Evolutionary conservation across 2,797 vertebrate genomes (phyloP).

Genomic region (Pygocentrus nattereri): DNA sequence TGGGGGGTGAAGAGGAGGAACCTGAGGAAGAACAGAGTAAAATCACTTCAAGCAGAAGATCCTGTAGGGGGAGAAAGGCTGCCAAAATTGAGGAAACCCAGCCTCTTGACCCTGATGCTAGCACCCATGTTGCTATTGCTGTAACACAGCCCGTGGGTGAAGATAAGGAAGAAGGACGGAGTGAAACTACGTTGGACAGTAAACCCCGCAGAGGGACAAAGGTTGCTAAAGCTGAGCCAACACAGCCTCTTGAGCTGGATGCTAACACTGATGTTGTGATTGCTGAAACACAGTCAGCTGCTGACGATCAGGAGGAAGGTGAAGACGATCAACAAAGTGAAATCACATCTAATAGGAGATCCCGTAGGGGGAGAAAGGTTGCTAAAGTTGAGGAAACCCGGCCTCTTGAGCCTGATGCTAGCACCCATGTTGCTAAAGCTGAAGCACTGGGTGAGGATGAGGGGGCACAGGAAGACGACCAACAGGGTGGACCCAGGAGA

Average conservation of each 20-base stretch:
- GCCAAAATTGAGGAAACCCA: not conserved
- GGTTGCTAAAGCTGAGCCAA: slow-evolving; percentile 3
- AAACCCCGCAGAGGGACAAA: not conserved
- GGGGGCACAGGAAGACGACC: not conserved
- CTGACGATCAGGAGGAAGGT: too few relatives aligned
- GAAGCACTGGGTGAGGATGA: slow-evolving; percentile 36
- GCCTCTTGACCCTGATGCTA: not conserved
- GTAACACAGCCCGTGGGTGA: slow-evolving; percentile 66
- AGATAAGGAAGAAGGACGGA: slow-evolving; percentile 12
- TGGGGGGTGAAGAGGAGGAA: slow-evolving; percentile 9
- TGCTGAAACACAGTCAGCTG: slow-evolving; percentile 24
- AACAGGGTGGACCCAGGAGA: slow-evolving; percentile 1
- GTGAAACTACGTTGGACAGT: slow-evolving; percentile 8
- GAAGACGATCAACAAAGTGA: too few relatives aligned
- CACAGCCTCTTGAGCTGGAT: not conserved
- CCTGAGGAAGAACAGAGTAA: slow-evolving; percentile 3
- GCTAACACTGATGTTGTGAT: not conserved
- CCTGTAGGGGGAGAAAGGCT: not conserved
- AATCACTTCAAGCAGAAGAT: slow-evolving; percentile 17
- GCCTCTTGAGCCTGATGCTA: not conserved
- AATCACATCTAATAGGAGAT: slow-evolving; percentile 15
- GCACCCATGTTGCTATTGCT: slow-evolving; percentile 27
- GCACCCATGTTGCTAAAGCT: not conserved
- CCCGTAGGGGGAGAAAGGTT: not conserved
- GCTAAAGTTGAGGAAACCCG: not conserved